Evolutionary conservation across 2,797 vertebrate species (phyloP).

Genomic region (Lerista edwardsae): DNA sequence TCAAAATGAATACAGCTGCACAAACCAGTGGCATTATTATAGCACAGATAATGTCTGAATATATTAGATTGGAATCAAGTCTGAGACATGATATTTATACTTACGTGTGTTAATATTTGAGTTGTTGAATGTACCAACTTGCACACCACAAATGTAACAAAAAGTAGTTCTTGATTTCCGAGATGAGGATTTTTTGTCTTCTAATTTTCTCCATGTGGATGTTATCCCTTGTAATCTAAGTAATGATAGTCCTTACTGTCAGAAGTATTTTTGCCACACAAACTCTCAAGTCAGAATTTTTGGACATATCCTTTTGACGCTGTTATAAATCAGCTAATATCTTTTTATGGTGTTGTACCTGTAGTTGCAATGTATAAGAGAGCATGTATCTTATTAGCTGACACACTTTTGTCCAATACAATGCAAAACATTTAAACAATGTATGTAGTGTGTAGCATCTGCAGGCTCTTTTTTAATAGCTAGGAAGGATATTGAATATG

Average conservation of each 20-base stretch:
- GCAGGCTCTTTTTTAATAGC: neutral
- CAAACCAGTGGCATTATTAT: slow-evolving; percentile 36
- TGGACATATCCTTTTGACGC: neutral
- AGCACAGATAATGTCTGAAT: slow-evolving; percentile 16
- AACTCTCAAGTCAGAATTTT: neutral
- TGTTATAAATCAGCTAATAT: neutral
- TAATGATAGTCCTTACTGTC: neutral
- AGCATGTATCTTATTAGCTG: neutral
- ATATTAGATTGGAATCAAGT: slow-evolving; percentile 3
- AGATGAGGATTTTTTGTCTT: neutral
- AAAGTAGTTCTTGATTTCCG: neutral
- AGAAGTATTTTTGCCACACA: neutral
- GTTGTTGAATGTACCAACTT: neutral
- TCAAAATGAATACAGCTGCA: slow-evolving; percentile 44
- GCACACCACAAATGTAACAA: neutral
- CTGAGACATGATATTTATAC: slow-evolving; percentile 29
- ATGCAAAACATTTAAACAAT: neutral
- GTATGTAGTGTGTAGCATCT: neutral
- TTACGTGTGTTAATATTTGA: neutral
- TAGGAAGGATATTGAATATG: neutral
- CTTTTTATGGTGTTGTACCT: neutral
- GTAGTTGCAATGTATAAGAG: neutral
- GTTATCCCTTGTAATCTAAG: neutral
- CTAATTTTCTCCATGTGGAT: neutral
- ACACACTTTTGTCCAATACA: neutral